phyloP scores from a whole-genome alignment of 2,797 vertebrate genomes.

The Cyclopterus lumpus region DNA sequence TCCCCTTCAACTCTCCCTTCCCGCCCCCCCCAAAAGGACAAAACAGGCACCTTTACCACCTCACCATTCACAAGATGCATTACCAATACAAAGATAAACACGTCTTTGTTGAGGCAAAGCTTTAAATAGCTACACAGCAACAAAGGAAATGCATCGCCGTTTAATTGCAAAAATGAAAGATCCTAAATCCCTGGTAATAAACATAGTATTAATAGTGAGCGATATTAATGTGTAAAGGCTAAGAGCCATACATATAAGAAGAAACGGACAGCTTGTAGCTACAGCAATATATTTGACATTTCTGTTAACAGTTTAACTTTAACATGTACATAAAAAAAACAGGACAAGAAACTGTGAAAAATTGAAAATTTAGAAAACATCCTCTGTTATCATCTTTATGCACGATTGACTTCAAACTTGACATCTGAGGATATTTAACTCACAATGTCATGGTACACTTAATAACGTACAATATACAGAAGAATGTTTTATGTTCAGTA shows the following conservation, averaged over 20 bases:
- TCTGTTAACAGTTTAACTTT: slow-evolving; percentile 36
- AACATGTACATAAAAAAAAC: slow-evolving; percentile 59
- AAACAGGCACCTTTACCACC: slow-evolving; percentile 68
- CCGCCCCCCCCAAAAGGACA: slow-evolving; percentile 57
- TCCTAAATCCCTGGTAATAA: slow-evolving; percentile 17
- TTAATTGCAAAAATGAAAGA: slow-evolving; percentile 19
- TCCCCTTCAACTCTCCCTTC: slow-evolving; percentile 60
- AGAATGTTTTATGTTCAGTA: slow-evolving; percentile 19
- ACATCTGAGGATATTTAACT: slow-evolving; percentile 32
- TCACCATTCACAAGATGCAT: slow-evolving; percentile 68
- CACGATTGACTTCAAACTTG: slow-evolving; percentile 33
- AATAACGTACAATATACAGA: slow-evolving; percentile 31
- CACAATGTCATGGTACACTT: slow-evolving; percentile 36
- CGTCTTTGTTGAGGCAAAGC: slow-evolving; percentile 46
- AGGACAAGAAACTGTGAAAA: slow-evolving; percentile 51
- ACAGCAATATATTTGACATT: slow-evolving; percentile 58
- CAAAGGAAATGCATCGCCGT: slow-evolving; percentile 18
- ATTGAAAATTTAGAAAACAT: slow-evolving; percentile 54
- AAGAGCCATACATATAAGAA: slow-evolving; percentile 27
- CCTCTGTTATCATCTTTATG: slow-evolving; percentile 24
- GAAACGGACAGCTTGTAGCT: slow-evolving; percentile 29
- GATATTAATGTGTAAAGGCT: slow-evolving; percentile 6
- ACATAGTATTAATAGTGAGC: slow-evolving; percentile 21
- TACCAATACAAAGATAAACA: slow-evolving; percentile 57
- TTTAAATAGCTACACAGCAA: slow-evolving; percentile 19